Base-by-base conservation (phyloP, 2,888 invertebrate species). In the Agrochola circellaris region DNA sequence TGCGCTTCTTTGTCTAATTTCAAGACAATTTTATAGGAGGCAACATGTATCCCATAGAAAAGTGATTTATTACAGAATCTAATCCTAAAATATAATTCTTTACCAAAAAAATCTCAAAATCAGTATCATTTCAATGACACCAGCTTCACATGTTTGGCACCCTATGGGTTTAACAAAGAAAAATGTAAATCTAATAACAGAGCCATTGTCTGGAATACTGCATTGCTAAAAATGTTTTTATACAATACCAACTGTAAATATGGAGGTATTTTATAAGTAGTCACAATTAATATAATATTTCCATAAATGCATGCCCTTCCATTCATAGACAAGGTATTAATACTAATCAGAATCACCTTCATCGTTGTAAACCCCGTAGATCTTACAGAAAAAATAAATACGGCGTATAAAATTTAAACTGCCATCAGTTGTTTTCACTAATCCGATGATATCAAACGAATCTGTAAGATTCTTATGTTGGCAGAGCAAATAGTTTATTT, bases 1-100 rank as follows among this genome's bases (percentile, higher is more conserved):
- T 96, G 95, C 88, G 88, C 87, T 92, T 89, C 91, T 95, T 94
- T 95, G 93, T 94, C 92, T 93, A 89, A 90, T 85, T 88, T 81
- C 84, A 89, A 87, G 85, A 86, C 85, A 82, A 77, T 77, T 77
- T 73, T 75, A 48, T 73, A 66, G 71, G 64, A 66, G 69, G 76
- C 62, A 73, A 71, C 7, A 75, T 45, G 30, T 60, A 54, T 61
- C 5, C 17, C 5, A 26, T n/a, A 26, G 42, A 60, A 71, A 54
- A 11, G 4, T 2, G 11, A 0, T 38, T 60, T 71, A 34, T 48
- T 48, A 48, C 2, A 26, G 3, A 15, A 38, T 70, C 8, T 13
- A 69, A 23, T 26, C 2, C 0, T 9, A 23, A n/a, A 17, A n/a
- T 54, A 30, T 7, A 26, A 26, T 20, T 42, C 9, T 23, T 65